Conservation (phyloP, 2,797 vertebrate genomes). For the Lagorchestes hirsutus region DNA sequence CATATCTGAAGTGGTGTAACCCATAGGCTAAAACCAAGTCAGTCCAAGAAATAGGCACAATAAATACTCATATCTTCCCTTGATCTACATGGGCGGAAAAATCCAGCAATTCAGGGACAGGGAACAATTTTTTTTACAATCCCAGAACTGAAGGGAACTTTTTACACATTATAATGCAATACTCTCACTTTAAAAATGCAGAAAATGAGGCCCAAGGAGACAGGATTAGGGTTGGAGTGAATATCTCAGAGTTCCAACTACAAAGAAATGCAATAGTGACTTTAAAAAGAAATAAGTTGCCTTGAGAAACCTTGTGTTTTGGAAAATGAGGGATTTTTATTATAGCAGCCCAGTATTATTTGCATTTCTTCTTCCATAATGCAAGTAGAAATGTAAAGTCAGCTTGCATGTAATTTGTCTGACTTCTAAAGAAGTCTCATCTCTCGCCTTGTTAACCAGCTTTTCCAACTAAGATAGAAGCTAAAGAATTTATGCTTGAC, state of each 20-base stretch:
- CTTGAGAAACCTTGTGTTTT: not conserved
- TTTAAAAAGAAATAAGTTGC: constrained; percentile 16
- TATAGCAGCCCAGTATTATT: constrained; percentile 3
- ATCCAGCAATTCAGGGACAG: not conserved
- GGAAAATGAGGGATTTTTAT: constrained; percentile 36
- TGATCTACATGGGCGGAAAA: not conserved
- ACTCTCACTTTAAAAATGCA: not conserved
- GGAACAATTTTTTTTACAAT: not conserved
- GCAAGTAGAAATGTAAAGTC: not conserved
- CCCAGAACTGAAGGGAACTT: not conserved
- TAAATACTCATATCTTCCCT: constrained; percentile 65
- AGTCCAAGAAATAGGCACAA: constrained; percentile 54
- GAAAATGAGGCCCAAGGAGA: constrained; percentile 48
- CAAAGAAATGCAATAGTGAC: constrained; percentile 60
- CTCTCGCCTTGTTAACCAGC: not conserved
- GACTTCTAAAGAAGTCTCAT: not conserved
- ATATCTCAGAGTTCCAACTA: constrained; percentile 66
- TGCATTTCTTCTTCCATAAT: not conserved
- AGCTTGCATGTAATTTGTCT: not conserved
- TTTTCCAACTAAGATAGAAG: not conserved
- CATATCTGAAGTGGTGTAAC: constrained; percentile 55
- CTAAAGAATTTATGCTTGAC: constrained; percentile 11
- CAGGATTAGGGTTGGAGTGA: constrained; percentile 55
- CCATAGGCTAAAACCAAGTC: constrained; percentile 75
- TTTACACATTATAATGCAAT: not conserved